Percentiles rank a stretch among this genome's conserved stretches.
Conservation (phyloP, 2,113 vertebrate genomes). For the Emydura subglobosa region DNA sequence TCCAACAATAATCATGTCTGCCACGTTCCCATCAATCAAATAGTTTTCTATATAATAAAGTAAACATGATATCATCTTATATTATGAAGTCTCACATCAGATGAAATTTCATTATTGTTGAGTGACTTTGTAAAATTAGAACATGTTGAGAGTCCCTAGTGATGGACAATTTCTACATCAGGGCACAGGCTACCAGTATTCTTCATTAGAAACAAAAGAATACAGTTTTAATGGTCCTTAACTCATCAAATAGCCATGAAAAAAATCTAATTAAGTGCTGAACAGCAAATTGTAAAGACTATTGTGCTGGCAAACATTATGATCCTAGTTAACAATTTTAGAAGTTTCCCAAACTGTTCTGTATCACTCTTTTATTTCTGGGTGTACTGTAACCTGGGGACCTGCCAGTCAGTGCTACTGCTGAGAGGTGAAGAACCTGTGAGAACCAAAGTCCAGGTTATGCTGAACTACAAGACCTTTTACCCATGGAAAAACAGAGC, state of each 20-base stretch:
- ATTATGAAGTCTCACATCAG: conserved; percentile 55
- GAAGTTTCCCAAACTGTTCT: conserved; percentile 1
- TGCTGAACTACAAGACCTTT: not conserved
- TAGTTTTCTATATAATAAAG: conserved; percentile 53
- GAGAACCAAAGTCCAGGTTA: not conserved
- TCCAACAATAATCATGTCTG: not conserved
- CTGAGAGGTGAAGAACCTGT: not conserved
- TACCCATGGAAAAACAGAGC: not conserved
- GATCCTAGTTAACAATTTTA: conserved; percentile 9
- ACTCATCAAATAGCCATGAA: conserved; percentile 44
- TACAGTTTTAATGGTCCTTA: conserved; percentile 31
- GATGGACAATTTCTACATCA: conserved; percentile 46
- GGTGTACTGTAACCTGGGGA: not conserved
- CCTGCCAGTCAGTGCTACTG: not conserved
- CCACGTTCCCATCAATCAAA: conserved; percentile 24
- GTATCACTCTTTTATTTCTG: not conserved
- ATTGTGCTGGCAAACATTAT: conserved; percentile 33
- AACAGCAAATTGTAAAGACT: conserved; percentile 42
- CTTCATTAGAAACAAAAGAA: conserved; percentile 27
- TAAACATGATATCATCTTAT: conserved; percentile 47
- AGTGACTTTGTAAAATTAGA: conserved; percentile 55
- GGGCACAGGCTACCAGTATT: conserved; percentile 21
- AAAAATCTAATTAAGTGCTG: conserved; percentile 35
- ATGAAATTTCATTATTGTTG: conserved; percentile 63
- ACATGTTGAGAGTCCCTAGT: conserved; percentile 23